These are phyloP conservation scores for Lycocerus yunnanus DNA, from an alignment of 2,888 invertebrate genomes.

Conservation along the genomic window DNA sequence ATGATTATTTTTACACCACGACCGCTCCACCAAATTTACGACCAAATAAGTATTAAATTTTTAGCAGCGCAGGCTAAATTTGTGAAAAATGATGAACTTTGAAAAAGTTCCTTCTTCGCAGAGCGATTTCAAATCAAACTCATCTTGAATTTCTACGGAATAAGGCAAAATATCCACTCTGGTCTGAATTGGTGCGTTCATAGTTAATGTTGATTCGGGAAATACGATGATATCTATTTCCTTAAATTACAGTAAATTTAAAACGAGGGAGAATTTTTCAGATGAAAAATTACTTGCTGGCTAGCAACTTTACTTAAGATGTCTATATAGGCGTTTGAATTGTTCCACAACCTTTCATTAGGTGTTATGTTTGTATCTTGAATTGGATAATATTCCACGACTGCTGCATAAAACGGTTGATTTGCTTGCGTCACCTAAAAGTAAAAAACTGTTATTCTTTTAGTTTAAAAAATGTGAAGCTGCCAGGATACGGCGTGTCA, in stretches of 20 bases:
- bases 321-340: constrained; percentile 28
- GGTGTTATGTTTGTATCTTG: constrained; percentile 37
- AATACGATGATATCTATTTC: constrained; percentile 77
- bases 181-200: constrained; percentile 53
- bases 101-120: background rate
- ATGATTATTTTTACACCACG: constrained; percentile 57
- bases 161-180: constrained; percentile 44
- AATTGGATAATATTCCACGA: constrained; percentile 64
- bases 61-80: constrained; percentile 66
- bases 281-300: background rate
- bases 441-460: background rate
- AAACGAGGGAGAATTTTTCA: background rate
- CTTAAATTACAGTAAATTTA: constrained; percentile 52
- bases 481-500: no score
- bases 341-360: constrained; percentile 32
- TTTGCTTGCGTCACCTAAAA: constrained; percentile 35
- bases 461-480: no score
- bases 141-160: constrained; percentile 5
- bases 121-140: background rate
- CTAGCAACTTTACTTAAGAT: background rate
- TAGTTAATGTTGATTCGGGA: constrained; percentile 66
- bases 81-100: background rate
- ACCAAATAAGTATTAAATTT: constrained; percentile 67
- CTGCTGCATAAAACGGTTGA: constrained; percentile 63
- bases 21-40: constrained; percentile 69